phyloP scores from a whole-genome alignment of 2,113 vertebrate genomes.

The Sminthopsis crassicaudata region DNA sequence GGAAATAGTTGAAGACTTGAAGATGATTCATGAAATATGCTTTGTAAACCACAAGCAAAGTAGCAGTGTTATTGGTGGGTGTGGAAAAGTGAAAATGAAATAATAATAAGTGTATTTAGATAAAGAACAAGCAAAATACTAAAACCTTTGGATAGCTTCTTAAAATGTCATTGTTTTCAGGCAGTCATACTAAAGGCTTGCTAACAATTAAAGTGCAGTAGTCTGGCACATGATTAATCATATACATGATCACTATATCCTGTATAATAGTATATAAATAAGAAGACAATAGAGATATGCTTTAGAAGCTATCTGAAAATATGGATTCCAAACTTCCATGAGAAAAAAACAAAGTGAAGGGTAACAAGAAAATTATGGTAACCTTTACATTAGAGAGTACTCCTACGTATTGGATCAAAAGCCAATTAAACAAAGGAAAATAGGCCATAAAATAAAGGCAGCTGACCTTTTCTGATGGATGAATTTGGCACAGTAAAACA shows the following conservation, averaged over 20 bases:
- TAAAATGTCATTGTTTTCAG: not conserved
- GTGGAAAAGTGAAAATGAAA: not conserved
- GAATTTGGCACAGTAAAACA: not conserved
- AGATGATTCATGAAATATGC: not conserved
- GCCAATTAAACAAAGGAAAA: not conserved
- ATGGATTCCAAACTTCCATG: not conserved
- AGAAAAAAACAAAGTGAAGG: not conserved
- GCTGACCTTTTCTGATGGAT: not conserved
- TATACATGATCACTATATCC: not conserved
- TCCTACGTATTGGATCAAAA: not conserved
- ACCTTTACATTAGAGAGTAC: not conserved
- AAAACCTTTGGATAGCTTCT: not conserved
- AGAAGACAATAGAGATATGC: not conserved
- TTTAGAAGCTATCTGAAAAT: not conserved
- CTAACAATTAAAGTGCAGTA: not conserved
- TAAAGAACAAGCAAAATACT: not conserved
- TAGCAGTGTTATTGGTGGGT: not conserved
- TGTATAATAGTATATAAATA: not conserved
- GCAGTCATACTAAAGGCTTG: not conserved
- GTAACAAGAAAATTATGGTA: not conserved
- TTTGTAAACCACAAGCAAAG: not conserved
- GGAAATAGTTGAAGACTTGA: not conserved
- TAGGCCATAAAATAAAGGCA: not conserved
- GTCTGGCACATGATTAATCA: not conserved
- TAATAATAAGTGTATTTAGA: not conserved